Percentiles rank a stretch among this genome's conserved stretches.
Evolutionary conservation across 2,888 invertebrate species (phyloP).

Genomic region (Chrysodeixis includens): DNA sequence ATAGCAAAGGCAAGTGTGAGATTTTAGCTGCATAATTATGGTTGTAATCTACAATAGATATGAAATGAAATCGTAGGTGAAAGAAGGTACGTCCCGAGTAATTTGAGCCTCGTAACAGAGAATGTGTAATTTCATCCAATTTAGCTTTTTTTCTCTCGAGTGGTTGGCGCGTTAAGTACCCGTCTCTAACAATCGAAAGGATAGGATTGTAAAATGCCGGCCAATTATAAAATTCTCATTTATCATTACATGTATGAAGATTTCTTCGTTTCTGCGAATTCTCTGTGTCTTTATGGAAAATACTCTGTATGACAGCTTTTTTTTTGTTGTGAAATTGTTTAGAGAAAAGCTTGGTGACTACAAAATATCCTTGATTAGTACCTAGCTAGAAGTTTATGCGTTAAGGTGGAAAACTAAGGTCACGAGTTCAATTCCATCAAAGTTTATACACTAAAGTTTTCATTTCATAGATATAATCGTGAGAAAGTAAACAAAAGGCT

Average conservation of each 20-base stretch:
- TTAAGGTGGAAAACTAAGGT: not conserved
- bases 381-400: not conserved
- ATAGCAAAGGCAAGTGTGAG: not conserved
- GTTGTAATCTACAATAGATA: slow-evolving; percentile 57
- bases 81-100: slow-evolving; percentile 72
- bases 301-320: not conserved
- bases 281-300: slow-evolving; percentile 19
- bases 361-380: not conserved
- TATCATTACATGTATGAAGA: slow-evolving; percentile 15
- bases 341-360: not conserved
- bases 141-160: slow-evolving; percentile 64
- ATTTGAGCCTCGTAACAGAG: slow-evolving; percentile 68
- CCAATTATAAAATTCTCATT: slow-evolving; percentile 55
- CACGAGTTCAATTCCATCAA: not conserved
- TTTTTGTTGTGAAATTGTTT: not conserved
- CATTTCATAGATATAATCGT: not conserved
- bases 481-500: not conserved
- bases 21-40: slow-evolving; percentile 41
- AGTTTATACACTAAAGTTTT: not conserved
- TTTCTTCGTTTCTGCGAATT: slow-evolving; percentile 41
- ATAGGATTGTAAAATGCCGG: slow-evolving; percentile 55
- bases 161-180: slow-evolving; percentile 38
- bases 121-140: slow-evolving; percentile 83
- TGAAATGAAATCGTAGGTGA: slow-evolving; percentile 70
- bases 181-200: slow-evolving; percentile 52